phyloP scores from a whole-genome alignment of 2,888 invertebrate genomes.

The Hanleya hanleyi region DNA sequence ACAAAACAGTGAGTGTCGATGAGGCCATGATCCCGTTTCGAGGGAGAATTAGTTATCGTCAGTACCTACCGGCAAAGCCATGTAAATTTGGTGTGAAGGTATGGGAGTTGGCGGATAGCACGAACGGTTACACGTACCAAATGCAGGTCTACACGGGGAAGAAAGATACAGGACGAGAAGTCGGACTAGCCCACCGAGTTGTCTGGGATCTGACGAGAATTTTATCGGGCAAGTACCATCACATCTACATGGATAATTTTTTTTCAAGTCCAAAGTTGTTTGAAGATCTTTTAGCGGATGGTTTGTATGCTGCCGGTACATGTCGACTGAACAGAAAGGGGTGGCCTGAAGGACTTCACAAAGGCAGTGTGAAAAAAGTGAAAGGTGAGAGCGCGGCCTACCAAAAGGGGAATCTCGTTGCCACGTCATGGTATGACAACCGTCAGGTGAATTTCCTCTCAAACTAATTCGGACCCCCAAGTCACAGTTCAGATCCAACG shows the following conservation, averaged over 20 bases:
- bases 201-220: constrained; percentile 2
- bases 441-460: not conserved
- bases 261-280: constrained; percentile 3
- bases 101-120: not conserved
- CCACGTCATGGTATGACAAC: not conserved
- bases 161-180: not conserved
- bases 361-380: not conserved
- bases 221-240: not conserved
- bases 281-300: not conserved
- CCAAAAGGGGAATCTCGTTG: not conserved
- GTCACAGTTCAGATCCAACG: not conserved
- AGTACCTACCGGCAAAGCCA: constrained; percentile 9
- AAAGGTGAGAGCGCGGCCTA: not conserved
- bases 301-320: not conserved
- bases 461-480: not conserved
- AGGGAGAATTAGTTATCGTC: not conserved
- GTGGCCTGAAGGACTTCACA: not conserved
- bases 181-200: not conserved
- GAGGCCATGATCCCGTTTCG: constrained; percentile 6
- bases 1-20: not conserved
- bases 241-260: constrained; percentile 15
- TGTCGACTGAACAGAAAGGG: not conserved
- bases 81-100: constrained; percentile 4
- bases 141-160: constrained; percentile 11
- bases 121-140: not conserved